Evolutionary conservation across 92 coral and sea anemone species (phyloP), one percentile per base, ranked within the genome.

Genomic region (Phenganax stokvisi): DNA sequence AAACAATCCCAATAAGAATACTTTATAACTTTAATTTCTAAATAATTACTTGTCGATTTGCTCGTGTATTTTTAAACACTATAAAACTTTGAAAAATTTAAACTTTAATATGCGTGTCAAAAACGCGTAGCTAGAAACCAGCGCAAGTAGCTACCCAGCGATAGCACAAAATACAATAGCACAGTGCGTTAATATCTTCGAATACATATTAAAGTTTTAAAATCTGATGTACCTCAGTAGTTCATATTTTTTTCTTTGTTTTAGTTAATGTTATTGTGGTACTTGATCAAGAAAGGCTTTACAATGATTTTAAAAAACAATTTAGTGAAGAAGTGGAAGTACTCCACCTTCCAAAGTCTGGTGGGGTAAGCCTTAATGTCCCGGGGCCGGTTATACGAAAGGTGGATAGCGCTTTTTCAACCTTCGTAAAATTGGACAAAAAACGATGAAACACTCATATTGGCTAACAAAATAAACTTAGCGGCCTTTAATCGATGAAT

Each of bases 311-410:
- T 51, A 94, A 94, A 87, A 89, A 90, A 53, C 97, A 91, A 71
- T 94, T 92, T 86, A 92, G 91, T 28, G 91, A 87, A 62, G 87
- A 92, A 62, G 89, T 90, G 13, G 96, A 94, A 84, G 87, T 94
- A 71, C 91, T 94, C 27, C 98, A 94, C 83, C 89, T 94, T 37
- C 98, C 98, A 11, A 94, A 94, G 80, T 94, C 98, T 83, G 98
- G 98, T 77, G 98, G 98, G 92, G 98, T 93, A 76, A 83, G 93
- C 63, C 15, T 59, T 72, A 37, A 68, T 16, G 8, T 29, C 10
- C 25, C 25, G 25, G 25, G 25, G 25, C 25, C 25, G 25, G 25
- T 20, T 20, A 20, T 20, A 20, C 25, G 25, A 20, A 20, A 20
- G 25, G 25, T 20, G 25, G 25, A 20, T 20, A 20, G 25, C 25